phyloP scores from a whole-genome alignment of 2,797 vertebrate genomes.

The Gadopsis marmoratus region DNA sequence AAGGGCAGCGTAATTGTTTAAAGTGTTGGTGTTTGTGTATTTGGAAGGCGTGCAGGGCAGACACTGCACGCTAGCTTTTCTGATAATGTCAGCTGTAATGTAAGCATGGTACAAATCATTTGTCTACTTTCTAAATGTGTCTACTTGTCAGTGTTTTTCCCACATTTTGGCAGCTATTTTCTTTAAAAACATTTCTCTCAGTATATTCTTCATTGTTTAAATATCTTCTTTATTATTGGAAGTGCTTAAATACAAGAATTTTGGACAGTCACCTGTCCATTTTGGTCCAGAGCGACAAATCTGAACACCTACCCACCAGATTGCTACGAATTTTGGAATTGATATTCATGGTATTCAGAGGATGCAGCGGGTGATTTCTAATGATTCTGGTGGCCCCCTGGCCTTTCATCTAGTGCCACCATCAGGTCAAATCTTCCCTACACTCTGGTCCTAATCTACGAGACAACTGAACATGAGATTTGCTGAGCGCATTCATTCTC shows the following conservation, averaged over 20 bases:
- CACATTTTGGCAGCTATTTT: neutral
- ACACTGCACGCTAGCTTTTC: conserved; percentile 1
- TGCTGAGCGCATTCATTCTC: neutral
- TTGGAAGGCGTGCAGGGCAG: neutral
- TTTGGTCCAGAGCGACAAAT: neutral
- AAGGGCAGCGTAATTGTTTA: conserved; percentile 40
- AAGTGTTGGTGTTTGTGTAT: conserved; percentile 48
- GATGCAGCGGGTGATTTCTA: neutral
- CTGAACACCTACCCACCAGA: neutral
- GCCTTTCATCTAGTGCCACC: neutral
- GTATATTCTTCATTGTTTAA: neutral
- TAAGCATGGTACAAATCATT: neutral
- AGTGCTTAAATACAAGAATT: too few species aligned
- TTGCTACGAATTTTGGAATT: neutral
- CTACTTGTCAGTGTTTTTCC: neutral
- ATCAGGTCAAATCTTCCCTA: neutral
- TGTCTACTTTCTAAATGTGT: neutral
- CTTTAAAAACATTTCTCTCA: neutral
- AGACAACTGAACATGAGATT: neutral
- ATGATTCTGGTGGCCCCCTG: neutral
- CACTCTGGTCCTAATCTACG: neutral
- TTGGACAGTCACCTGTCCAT: too few species aligned
- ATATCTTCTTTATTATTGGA: too few species aligned
- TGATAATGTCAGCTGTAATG: conserved; percentile 31
- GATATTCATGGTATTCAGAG: neutral